phyloP scores from a whole-genome alignment of 1,140 invertebrate species.

The Holcopasites calliopsidis region DNA sequence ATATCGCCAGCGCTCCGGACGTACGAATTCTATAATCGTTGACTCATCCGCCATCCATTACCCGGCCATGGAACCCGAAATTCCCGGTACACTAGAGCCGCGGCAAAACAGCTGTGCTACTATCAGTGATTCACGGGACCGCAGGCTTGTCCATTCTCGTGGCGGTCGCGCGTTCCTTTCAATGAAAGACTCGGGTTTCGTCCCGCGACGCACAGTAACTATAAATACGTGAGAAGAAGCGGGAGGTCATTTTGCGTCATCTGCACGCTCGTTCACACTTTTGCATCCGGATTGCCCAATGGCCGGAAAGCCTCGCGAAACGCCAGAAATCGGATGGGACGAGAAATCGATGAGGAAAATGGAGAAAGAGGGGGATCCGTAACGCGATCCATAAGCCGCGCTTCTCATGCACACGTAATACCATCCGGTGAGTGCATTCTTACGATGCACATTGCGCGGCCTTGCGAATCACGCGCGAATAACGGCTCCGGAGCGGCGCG shows the following conservation, averaged over 20 bases:
- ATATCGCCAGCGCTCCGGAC: background rate
- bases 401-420: slow-evolving; percentile 39
- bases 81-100: background rate
- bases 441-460: slow-evolving; percentile 59
- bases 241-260: slow-evolving; percentile 28
- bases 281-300: background rate
- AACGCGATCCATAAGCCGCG: slow-evolving; percentile 31
- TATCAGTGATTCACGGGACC: background rate
- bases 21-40: no score
- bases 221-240: slow-evolving; percentile 34
- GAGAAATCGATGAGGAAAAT: slow-evolving; percentile 4
- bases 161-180: background rate
- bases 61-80: background rate
- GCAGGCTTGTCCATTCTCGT: background rate
- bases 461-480: slow-evolving; percentile 60
- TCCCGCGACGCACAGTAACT: background rate
- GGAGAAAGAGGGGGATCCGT: slow-evolving; percentile 14
- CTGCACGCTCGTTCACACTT: background rate
- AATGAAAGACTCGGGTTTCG: slow-evolving; percentile 13
- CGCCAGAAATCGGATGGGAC: background rate
- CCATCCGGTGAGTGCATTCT: slow-evolving; percentile 23
- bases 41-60: no score
- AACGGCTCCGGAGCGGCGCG: slow-evolving; percentile 32
- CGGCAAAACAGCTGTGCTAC: background rate
- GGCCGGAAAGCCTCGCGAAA: background rate